Evolutionary conservation across 1,140 invertebrate species (phyloP).

Genomic region (Drosophila pseudoananassae): DNA sequence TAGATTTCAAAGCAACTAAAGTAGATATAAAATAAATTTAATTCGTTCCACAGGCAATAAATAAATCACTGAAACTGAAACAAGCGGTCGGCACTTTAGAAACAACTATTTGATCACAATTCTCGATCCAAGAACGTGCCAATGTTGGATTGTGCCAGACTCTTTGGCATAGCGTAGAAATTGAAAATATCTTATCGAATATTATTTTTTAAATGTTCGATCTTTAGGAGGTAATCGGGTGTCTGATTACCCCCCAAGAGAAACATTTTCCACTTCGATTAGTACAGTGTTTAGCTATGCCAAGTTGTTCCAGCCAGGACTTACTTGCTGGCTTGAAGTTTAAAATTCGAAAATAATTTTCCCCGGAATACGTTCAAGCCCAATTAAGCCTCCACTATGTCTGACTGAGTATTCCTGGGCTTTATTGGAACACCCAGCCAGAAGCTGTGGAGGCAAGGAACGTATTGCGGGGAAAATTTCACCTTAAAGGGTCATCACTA

Average conservation of each 20-base stretch:
- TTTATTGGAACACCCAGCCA: slow-evolving; percentile 55
- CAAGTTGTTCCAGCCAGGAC: slow-evolving; percentile 24
- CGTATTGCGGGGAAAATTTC: slow-evolving; percentile 42
- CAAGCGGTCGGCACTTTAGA: slow-evolving; percentile 16
- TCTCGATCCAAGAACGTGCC: slow-evolving; percentile 59
- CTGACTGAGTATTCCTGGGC: slow-evolving; percentile 50
- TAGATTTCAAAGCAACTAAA: slow-evolving; percentile 37
- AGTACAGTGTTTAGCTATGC: slow-evolving; percentile 71
- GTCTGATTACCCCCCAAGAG: slow-evolving; percentile 54
- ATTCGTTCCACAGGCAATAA: slow-evolving; percentile 13
- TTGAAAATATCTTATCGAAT: slow-evolving; percentile 69
- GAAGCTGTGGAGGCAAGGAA: slow-evolving; percentile 35
- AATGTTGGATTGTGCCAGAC: slow-evolving; percentile 32
- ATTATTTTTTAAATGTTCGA: slow-evolving; percentile 73
- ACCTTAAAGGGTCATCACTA: slow-evolving; percentile 1
- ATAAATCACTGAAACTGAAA: slow-evolving; percentile 6
- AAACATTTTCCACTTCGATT: slow-evolving; percentile 77
- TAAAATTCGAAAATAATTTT: slow-evolving; percentile 22
- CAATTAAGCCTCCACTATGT: slow-evolving; percentile 34
- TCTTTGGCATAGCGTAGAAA: slow-evolving; percentile 43
- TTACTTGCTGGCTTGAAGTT: slow-evolving; percentile 4
- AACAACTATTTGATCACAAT: slow-evolving; percentile 38
- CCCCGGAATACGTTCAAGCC: slow-evolving; percentile 53
- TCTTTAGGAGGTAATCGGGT: slow-evolving; percentile 57
- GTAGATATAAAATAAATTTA: neutral